Conservation (phyloP, 2,113 vertebrate species). For the Nothocercus nigrocapillus region DNA sequence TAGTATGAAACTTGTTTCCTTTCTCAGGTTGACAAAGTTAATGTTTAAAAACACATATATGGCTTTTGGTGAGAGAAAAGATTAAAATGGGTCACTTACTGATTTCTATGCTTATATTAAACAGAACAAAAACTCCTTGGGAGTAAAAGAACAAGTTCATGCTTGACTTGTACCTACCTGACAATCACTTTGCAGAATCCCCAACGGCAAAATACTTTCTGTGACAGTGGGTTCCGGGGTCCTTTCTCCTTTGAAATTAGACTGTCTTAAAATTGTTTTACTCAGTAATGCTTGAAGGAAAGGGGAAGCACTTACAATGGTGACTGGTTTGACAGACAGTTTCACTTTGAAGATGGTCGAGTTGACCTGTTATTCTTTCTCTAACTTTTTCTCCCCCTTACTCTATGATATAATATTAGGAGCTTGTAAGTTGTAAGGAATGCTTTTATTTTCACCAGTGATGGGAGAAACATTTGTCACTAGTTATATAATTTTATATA, state of each 20-base stretch:
- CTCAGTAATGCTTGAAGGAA: conserved; percentile 29
- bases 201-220: conserved; percentile 41
- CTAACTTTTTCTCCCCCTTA: not conserved
- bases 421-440: not conserved
- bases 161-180: conserved; percentile 47
- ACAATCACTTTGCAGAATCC: not conserved
- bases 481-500: not conserved
- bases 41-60: conserved; percentile 6
- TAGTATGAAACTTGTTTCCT: conserved; percentile 46
- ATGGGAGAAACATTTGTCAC: not conserved
- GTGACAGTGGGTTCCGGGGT: conserved; percentile 44
- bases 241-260: conserved; percentile 45
- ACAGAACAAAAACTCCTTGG: conserved; percentile 13
- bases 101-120: conserved; percentile 2
- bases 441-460: not conserved
- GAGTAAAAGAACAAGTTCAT: conserved; percentile 39
- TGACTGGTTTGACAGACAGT: conserved; percentile 43
- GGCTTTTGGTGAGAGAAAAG: not conserved
- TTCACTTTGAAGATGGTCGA: conserved; percentile 22
- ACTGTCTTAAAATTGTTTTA: conserved; percentile 25
- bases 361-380: conserved; percentile 14
- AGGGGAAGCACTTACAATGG: conserved; percentile 5
- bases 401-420: not conserved
- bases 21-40: conserved; percentile 27
- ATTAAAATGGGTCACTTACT: not conserved